These are phyloP conservation scores for Argentina silus DNA, from an alignment of 2,797 vertebrate genomes.

Conservation along the genomic window DNA sequence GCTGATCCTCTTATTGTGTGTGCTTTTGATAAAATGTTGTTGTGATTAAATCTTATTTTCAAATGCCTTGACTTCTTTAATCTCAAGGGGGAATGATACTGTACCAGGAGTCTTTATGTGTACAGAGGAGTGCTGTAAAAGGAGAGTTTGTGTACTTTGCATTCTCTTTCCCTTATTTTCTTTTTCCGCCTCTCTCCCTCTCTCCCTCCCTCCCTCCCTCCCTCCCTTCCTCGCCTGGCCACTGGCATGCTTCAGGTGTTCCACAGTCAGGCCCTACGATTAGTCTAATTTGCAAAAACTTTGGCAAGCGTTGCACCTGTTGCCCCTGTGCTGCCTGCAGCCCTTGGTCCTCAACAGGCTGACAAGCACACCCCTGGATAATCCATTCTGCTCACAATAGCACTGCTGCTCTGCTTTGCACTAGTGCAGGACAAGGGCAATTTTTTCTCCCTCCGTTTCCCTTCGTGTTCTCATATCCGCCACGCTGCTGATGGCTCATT, in stretches of 20 bases:
- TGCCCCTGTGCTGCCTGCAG: slow-evolving; percentile 74
- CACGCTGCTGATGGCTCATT: slow-evolving; percentile 67
- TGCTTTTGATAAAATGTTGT: no score
- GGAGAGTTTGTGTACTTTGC: background rate
- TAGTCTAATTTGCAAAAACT: slow-evolving; percentile 77
- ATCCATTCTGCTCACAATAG: slow-evolving; percentile 71
- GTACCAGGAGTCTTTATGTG: background rate
- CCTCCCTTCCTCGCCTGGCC: slow-evolving; percentile 30
- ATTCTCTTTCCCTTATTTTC: background rate
- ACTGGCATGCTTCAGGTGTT: slow-evolving; percentile 73
- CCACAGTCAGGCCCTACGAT: slow-evolving; percentile 63
- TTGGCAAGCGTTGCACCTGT: slow-evolving; percentile 73
- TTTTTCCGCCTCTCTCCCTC: background rate
- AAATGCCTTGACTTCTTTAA: no score
- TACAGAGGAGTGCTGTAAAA: background rate
- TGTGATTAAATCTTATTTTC: no score
- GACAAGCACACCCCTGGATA: slow-evolving; percentile 65
- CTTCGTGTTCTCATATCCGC: slow-evolving; percentile 60
- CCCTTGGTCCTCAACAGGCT: slow-evolving; percentile 62
- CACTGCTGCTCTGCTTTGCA: slow-evolving; percentile 45
- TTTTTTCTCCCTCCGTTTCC: slow-evolving; percentile 59
- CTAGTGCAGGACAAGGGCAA: slow-evolving; percentile 61
- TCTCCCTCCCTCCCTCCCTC: slow-evolving; percentile 22
- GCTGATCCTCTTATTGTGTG: no score
- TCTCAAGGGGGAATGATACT: background rate